Conservation (phyloP, 2,113 vertebrate species). For the Tenrec ecaudatus region DNA sequence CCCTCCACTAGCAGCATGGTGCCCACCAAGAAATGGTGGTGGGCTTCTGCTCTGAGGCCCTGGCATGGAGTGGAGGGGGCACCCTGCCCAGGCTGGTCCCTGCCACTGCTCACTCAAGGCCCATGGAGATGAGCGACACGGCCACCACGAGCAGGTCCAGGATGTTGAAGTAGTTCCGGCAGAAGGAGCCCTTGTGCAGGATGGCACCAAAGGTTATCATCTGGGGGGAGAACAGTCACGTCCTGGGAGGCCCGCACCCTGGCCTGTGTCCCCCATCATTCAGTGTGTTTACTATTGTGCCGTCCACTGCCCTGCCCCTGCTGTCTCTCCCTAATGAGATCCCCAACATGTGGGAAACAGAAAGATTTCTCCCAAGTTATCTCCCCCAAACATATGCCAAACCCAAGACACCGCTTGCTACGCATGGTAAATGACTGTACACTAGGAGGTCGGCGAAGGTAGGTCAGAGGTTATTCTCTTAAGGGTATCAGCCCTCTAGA, state of each 20-base stretch:
- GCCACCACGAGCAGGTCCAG: conserved; percentile 96
- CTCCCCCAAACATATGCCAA: no score
- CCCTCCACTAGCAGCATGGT: neutral
- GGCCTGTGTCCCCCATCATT: neutral
- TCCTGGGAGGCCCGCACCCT: neutral
- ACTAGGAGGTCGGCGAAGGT: no score
- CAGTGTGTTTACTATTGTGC: no score
- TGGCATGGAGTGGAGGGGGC: neutral
- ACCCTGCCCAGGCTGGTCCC: neutral
- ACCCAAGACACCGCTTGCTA: no score
- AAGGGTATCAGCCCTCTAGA: no score
- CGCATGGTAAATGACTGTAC: no score
- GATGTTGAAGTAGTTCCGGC: conserved; percentile 98
- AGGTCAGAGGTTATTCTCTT: no score
- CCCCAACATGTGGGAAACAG: neutral
- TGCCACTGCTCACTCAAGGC: conserved; percentile 92
- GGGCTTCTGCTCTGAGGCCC: neutral
- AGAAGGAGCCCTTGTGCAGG: conserved; percentile 98
- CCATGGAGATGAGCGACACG: conserved; percentile 97
- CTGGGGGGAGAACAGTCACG: conserved; percentile 82
- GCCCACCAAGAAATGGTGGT: neutral
- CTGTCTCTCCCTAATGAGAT: neutral
- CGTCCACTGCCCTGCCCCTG: neutral
- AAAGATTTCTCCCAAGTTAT: no score
- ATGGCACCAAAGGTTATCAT: conserved; percentile 98